Percentiles rank a stretch among this genome's conserved stretches.
These are phyloP conservation scores for Synergus umbraculus DNA, from an alignment of 2,888 invertebrate species.

Conservation along the genomic window DNA sequence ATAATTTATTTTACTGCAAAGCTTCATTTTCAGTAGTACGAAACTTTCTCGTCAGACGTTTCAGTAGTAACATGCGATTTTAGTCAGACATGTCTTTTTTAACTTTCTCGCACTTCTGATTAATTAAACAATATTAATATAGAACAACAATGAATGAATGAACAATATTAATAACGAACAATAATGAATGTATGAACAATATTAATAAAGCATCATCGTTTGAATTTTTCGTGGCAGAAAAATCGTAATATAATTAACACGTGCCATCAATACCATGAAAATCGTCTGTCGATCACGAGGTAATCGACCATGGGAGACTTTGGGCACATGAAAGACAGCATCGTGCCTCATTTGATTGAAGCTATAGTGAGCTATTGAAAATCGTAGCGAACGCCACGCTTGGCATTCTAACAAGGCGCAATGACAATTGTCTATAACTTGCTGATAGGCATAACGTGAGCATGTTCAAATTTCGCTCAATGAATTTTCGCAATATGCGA, in stretches of 20 bases:
- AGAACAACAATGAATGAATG: too few relatives aligned
- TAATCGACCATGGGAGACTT: constrained; percentile 11
- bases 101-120: too few relatives aligned
- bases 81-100: background rate
- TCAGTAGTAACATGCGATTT: background rate
- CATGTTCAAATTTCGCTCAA: constrained; percentile 16
- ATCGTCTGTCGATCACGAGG: constrained; percentile 9
- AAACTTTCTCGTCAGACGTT: background rate
- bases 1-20: too few relatives aligned
- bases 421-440: constrained; percentile 39
- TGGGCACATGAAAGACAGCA: background rate
- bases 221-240: background rate
- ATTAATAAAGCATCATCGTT: background rate
- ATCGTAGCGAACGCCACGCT: background rate
- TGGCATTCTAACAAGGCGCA: constrained; percentile 19
- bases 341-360: constrained; percentile 16
- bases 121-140: too few relatives aligned
- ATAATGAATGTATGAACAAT: too few relatives aligned
- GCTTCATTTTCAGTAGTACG: background rate
- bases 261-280: background rate
- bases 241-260: background rate
- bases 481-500: constrained; percentile 51
- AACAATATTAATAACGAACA: too few relatives aligned
- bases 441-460: constrained; percentile 24
- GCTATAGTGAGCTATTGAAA: constrained; percentile 14